Evolutionary conservation across 2,797 vertebrate species (phyloP), one percentile per base, ranked within the genome.

Genomic region (Sparus aurata): DNA sequence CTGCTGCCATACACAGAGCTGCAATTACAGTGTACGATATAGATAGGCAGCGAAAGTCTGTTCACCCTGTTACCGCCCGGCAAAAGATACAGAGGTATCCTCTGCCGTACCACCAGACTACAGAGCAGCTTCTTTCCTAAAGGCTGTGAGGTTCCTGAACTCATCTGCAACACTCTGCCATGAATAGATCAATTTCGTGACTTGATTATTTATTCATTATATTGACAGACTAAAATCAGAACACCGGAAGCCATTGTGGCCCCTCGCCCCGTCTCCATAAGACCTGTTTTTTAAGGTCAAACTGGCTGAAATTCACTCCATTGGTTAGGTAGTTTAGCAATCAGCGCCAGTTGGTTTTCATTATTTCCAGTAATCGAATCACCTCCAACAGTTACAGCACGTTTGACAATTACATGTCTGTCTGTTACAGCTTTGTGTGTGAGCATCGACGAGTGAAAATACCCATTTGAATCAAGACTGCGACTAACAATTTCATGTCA

Each of bases 331-430:
- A 65, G 58, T 61, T 69, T 17, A 67, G 68, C 62, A 79, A 64
- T 84, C 79, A 84, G 62, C 17, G 5, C 34, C 60, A 81, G 43
- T 73, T 77, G 22, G 18, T 74, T 79, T 81, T 80, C 53, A 82
- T 83, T 86, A 80, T 69, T 77, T 69, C 54, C 52, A 16, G n/a
- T 76, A 86, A 83, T 80, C 13, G 8, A 84, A 89, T 85, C 75
- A 82, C n/a, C 59, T 69, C 23, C 41, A 64, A 77, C 73, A 74
- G 45, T 67, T 57, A 7, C 30, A 3, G 30, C 30, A 80, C 54
- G 30, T 47, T 47, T 75, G 67, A 77, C n/a, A 34, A 16, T 16
- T 12, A 58, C 53, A 68, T 22, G 34, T 82, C 53, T 38, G 34
- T 43, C 45, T 61, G 45, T 27, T 54, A 13, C 30, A 64, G 47